Evolutionary conservation across 2,888 invertebrate genomes (phyloP), one percentile per base, ranked within the genome.

Genomic region (Athalia rosae): DNA sequence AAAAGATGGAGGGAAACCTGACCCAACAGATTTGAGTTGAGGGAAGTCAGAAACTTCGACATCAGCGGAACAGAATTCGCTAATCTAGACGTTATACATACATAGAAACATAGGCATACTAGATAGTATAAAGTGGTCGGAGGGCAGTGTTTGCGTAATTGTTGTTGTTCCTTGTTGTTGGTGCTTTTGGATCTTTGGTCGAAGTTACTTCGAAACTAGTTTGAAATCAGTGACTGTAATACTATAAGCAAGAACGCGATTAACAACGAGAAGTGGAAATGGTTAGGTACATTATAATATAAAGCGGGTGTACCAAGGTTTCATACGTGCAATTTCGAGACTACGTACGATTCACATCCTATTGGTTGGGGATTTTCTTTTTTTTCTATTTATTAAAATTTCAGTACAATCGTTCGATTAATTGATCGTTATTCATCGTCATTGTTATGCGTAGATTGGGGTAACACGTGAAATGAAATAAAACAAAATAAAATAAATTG

Each of bases 101-200:
- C 5, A n/a, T 47, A 66, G 5, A 48, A 48, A 13, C 48, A 66
- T 15, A 45, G 62, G 5, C 3, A 50, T 5, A n/a, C 50, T 50
- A 48, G 69, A 9, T 47, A 64, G 69, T 6, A 11, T 56, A 5
- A 53, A 50, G 53, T 50, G 41, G 53, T 15, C 53, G 69, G 53
- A 56, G 69, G 69, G 69, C 69, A 69, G 69, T 69, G 43, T 56
- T 69, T 56, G 41, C 69, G 53, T 69, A 69, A 69, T 69, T 69
- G 69, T 66, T 66, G 66, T 66, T 66, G 66, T 66, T 66, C 47
- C 66, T 66, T 66, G 66, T 53, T 53, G 9, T 47, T 66, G 66
- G 47, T 66, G 66, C 66, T 66, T 45, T 62, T 62, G 50, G 66
- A 66, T 66, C 47, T 66, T 66, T 50, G 66, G 66, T 15, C 15